phyloP scores from a whole-genome alignment of 2,888 invertebrate species.

The Nymphalis urticae region DNA sequence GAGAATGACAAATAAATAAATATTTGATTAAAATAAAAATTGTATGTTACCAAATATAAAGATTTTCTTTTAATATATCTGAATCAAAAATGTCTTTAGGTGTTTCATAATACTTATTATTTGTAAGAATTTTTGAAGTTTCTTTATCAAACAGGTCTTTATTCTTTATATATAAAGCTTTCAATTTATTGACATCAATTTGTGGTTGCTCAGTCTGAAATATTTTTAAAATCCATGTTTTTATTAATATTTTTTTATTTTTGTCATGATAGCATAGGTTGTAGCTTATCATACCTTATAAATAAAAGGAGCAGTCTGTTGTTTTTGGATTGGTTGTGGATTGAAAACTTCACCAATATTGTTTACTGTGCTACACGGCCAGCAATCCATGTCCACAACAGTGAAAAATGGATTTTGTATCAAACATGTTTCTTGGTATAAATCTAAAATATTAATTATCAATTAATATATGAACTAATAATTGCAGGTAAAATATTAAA shows the following conservation, averaged over 20 bases:
- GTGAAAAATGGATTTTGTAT: conserved; percentile 92
- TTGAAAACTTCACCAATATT: conserved; percentile 85
- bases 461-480: background rate
- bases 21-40: background rate
- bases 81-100: conserved; percentile 61
- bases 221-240: background rate
- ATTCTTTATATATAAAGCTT: conserved; percentile 82
- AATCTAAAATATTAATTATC: conserved; percentile 69
- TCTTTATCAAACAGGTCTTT: conserved; percentile 83
- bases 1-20: background rate
- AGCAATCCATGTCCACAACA: conserved; percentile 91
- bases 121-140: conserved; percentile 79
- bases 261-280: background rate
- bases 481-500: too few relatives aligned
- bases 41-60: conserved; percentile 61
- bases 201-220: conserved; percentile 82
- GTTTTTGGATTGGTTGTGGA: conserved; percentile 62
- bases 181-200: conserved; percentile 79
- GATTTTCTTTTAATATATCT: conserved; percentile 47
- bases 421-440: conserved; percentile 92
- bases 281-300: conserved; percentile 70
- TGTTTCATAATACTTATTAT: conserved; percentile 61
- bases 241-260: too few relatives aligned
- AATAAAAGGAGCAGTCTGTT: conserved; percentile 75
- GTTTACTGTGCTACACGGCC: conserved; percentile 88